These are phyloP conservation scores for Drosophila siamana DNA, from an alignment of 2,888 invertebrate genomes.

Conservation along the genomic window DNA sequence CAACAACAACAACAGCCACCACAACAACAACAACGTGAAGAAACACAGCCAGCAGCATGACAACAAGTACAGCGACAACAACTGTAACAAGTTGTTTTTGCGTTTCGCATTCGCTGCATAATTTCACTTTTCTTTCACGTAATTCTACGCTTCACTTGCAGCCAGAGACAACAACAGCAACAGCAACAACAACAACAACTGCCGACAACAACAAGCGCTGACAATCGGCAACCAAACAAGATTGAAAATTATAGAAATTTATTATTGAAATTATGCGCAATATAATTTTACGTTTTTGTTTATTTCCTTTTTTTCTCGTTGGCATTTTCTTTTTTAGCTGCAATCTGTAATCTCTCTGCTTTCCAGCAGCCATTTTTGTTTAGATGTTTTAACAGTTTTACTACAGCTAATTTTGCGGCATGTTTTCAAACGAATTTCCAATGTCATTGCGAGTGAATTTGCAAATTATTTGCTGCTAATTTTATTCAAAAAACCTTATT, in stretches of 20 bases:
- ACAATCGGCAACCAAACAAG: constrained; percentile 50
- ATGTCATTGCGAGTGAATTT: too few relatives aligned
- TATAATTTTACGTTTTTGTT: constrained; percentile 14
- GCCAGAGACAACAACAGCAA: constrained; percentile 13
- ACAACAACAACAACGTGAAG: neutral
- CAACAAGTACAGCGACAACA: constrained; percentile 19
- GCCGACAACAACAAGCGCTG: constrained; percentile 8
- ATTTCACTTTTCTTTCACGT: constrained; percentile 80
- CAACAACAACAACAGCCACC: neutral
- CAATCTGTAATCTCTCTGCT: neutral
- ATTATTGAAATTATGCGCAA: constrained; percentile 69
- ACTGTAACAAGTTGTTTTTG: constrained; percentile 37
- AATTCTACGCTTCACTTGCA: constrained; percentile 80
- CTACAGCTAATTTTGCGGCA: too few relatives aligned
- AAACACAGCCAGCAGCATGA: constrained; percentile 4
- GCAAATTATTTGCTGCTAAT: too few relatives aligned
- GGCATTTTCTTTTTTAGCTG: neutral
- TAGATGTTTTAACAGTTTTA: too few relatives aligned
- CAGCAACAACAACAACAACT: constrained; percentile 19
- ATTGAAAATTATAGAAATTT: constrained; percentile 72
- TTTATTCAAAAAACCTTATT: too few relatives aligned
- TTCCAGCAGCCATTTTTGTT: neutral
- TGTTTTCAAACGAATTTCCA: too few relatives aligned
- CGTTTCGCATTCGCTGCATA: constrained; percentile 65
- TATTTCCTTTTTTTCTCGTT: neutral